Base-by-base conservation (phyloP, 2,888 invertebrate genomes). In the Argyresthia albistria region DNA sequence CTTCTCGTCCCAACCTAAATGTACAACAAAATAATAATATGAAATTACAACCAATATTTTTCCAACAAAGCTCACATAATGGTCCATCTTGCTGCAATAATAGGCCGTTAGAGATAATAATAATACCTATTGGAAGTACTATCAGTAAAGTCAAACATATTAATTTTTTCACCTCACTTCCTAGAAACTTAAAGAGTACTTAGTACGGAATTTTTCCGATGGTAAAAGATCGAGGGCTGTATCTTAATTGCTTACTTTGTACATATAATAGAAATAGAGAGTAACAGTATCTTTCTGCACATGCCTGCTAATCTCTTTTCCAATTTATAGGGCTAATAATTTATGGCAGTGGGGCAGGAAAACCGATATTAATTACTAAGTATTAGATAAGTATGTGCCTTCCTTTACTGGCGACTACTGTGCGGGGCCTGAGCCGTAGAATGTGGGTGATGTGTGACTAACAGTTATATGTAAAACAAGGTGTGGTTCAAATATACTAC, bases 191-290 rank as follows among this genome's bases (percentile, higher is more conserved):
- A 25, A 6, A 25, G n/a, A 25, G 25, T 25, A 25, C 25, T 4
- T 25, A 25, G 25, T 6, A 25, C 25, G 6, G 25, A 25, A 4
- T 25, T 25, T 25, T 25, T 25, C 25, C 25, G 25, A 25, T 25
- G 6, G 25, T 25, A 25, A 4, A 4, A 25, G 3, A 25, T 76
- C 75, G 63, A 60, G 58, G 58, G 56, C 58, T 66, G 67, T 70
- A 80, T 80, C 80, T 80, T 80, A 80, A 81, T 80, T 80, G 76
- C 73, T 66, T 25, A 25, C 25, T 68, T 68, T 45, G 45, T 9
- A 14, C 60, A 67, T 69, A 71, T 64, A 66, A 65, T 67, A 65
- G 62, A 58, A 66, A 65, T 67, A 65, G 62, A 58, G 43, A 37
- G 37, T 39, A 50, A 50, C 65, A 59, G 54, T 53, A 16, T 39